Percentiles rank a stretch among this genome's conserved stretches.
Conservation (phyloP, 2,113 vertebrate species). For the Rhinichthys klamathensis region DNA sequence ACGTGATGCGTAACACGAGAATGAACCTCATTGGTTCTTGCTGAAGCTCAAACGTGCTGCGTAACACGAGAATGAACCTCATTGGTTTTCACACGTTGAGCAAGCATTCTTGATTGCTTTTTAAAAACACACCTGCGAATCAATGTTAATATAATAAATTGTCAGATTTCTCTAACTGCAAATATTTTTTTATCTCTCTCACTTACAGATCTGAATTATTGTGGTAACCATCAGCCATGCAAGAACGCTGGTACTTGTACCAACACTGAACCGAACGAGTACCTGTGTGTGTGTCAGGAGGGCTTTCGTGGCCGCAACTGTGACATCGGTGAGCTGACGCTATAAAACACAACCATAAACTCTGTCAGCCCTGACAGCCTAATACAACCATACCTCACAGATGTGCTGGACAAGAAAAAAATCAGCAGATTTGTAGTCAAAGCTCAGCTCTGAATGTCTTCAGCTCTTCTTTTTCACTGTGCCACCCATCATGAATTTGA, state of each 20-base stretch:
- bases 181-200: neutral
- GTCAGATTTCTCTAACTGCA: neutral
- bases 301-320: slow-evolving; percentile 80
- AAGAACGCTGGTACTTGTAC: slow-evolving; percentile 79
- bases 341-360: slow-evolving; percentile 15
- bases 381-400: neutral
- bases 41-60: no score
- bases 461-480: neutral
- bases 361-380: neutral
- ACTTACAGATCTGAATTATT: slow-evolving; percentile 80
- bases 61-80: no score
- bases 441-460: neutral
- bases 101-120: neutral
- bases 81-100: no score
- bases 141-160: neutral
- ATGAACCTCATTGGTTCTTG: no score
- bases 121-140: no score
- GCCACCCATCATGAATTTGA: neutral
- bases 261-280: slow-evolving; percentile 83
- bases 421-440: neutral
- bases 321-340: slow-evolving; percentile 73
- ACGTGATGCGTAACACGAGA: no score
- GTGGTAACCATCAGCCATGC: slow-evolving; percentile 81
- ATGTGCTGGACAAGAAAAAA: neutral
- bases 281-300: slow-evolving; percentile 79